phyloP scores from a whole-genome alignment of 2,113 vertebrate genomes.

The Pagrus major region DNA sequence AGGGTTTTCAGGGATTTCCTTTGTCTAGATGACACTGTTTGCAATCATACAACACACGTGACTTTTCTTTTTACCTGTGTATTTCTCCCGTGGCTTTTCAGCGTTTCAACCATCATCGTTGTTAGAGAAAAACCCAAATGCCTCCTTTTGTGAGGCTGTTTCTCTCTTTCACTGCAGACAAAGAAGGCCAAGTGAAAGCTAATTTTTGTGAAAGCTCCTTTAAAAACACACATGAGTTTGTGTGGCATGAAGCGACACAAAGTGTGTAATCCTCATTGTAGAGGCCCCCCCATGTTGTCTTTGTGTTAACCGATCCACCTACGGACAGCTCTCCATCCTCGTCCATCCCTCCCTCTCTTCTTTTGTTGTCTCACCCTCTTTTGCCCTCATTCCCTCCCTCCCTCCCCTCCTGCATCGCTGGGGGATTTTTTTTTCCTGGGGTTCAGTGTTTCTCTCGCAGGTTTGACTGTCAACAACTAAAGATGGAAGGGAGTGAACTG shows the following conservation, averaged over 20 bases:
- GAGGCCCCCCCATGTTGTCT: slow-evolving; percentile 63
- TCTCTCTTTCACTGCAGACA: slow-evolving; percentile 36
- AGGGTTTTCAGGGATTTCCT: not conserved
- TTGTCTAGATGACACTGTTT: not conserved
- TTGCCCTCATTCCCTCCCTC: slow-evolving; percentile 40
- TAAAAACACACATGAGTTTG: slow-evolving; percentile 26
- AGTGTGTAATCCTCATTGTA: slow-evolving; percentile 52
- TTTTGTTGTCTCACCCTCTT: slow-evolving; percentile 59
- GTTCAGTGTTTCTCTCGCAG: slow-evolving; percentile 48
- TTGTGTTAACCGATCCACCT: slow-evolving; percentile 79
- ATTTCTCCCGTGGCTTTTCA: slow-evolving; percentile 36
- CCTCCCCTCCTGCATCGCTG: slow-evolving; percentile 11
- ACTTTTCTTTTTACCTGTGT: slow-evolving; percentile 9
- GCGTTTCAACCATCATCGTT: slow-evolving; percentile 14
- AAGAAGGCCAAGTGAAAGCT: slow-evolving; percentile 48
- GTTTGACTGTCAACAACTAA: slow-evolving; percentile 27
- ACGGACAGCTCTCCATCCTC: slow-evolving; percentile 49
- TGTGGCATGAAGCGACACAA: slow-evolving; percentile 9
- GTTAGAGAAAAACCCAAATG: not conserved
- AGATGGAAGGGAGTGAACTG: slow-evolving; percentile 26
- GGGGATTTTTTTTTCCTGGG: slow-evolving; percentile 7
- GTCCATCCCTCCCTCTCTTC: slow-evolving; percentile 48
- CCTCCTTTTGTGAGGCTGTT: slow-evolving; percentile 16
- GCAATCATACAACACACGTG: not conserved
- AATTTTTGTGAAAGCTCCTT: slow-evolving; percentile 51